These are phyloP conservation scores for Thaleichthys pacificus DNA, from an alignment of 2,797 vertebrate genomes.

Conservation along the genomic window DNA sequence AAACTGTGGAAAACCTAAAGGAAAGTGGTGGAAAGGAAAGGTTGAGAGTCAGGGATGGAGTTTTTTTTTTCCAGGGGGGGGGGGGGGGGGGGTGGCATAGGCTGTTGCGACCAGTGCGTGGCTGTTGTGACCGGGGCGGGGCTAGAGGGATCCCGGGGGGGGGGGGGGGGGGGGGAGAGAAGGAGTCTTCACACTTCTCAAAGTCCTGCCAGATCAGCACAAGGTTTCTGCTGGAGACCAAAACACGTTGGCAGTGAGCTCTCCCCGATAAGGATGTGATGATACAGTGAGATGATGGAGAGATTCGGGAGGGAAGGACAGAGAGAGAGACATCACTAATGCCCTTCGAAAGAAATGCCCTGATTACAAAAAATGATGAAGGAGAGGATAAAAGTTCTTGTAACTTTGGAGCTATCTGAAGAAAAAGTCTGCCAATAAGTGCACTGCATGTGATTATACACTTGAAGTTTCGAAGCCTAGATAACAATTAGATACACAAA, in stretches of 20 bases:
- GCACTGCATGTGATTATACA: too few species aligned
- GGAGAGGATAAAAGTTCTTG: too few species aligned
- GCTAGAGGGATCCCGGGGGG: background rate
- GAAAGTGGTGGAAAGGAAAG: background rate
- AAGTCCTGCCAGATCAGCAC: background rate
- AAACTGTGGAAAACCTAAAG: background rate
- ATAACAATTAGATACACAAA: too few species aligned
- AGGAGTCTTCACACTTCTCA: slow-evolving; percentile 7
- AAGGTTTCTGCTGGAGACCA: too few species aligned
- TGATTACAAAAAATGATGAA: too few species aligned
- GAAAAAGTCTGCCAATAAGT: too few species aligned
- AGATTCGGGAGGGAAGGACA: background rate
- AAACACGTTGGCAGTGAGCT: too few species aligned
- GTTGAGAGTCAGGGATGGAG: background rate
- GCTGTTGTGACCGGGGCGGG: background rate
- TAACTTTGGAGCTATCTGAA: too few species aligned
- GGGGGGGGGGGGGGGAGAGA: background rate
- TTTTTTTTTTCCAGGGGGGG: background rate
- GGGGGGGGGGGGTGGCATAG: background rate
- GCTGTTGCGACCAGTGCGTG: too few species aligned
- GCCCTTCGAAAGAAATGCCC: too few species aligned
- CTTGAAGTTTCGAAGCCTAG: too few species aligned
- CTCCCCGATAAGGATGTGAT: background rate
- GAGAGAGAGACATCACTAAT: background rate
- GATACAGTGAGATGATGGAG: background rate